Percentiles rank a stretch among this genome's conserved stretches.
Evolutionary conservation across 1,140 invertebrate species (phyloP).

Genomic region (Drosophila takahashii): DNA sequence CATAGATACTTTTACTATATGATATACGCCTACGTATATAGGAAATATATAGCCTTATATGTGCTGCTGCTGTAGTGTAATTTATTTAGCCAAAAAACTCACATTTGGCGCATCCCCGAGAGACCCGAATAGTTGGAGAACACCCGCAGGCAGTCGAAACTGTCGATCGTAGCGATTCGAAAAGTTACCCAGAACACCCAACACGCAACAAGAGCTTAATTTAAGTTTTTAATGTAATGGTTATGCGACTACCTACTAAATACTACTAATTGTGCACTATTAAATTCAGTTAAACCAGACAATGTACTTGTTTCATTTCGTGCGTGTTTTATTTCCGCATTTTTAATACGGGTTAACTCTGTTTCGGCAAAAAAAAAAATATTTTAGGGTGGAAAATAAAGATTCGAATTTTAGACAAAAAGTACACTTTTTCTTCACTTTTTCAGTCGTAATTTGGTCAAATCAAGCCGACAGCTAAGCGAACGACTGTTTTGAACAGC

Average conservation of each 20-base stretch:
- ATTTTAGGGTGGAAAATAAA: no score
- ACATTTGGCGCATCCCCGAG: slow-evolving; percentile 19
- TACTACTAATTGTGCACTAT: slow-evolving; percentile 77
- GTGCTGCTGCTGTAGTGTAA: slow-evolving; percentile 55
- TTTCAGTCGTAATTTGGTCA: no score
- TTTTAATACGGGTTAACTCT: no score
- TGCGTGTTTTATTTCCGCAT: no score
- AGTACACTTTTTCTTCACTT: no score
- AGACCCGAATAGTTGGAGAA: slow-evolving; percentile 12
- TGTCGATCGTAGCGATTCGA: slow-evolving; percentile 7
- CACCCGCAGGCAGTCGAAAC: slow-evolving; percentile 4
- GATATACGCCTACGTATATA: slow-evolving; percentile 2
- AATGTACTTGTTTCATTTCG: neutral
- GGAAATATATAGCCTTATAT: slow-evolving; percentile 39
- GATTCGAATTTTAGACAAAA: no score
- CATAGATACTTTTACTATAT: slow-evolving; percentile 21
- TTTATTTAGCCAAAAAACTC: slow-evolving; percentile 60
- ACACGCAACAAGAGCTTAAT: slow-evolving; percentile 30
- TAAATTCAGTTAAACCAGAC: slow-evolving; percentile 66
- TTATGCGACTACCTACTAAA: slow-evolving; percentile 68
- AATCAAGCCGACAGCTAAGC: no score
- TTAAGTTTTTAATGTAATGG: slow-evolving; percentile 59
- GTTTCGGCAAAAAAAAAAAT: no score
- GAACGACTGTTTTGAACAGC: no score
- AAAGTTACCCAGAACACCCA: slow-evolving; percentile 16